These are phyloP conservation scores for human (Homo sapiens) DNA, from an alignment of 2,113 vertebrate species.

Conservation along the genomic window DNA sequence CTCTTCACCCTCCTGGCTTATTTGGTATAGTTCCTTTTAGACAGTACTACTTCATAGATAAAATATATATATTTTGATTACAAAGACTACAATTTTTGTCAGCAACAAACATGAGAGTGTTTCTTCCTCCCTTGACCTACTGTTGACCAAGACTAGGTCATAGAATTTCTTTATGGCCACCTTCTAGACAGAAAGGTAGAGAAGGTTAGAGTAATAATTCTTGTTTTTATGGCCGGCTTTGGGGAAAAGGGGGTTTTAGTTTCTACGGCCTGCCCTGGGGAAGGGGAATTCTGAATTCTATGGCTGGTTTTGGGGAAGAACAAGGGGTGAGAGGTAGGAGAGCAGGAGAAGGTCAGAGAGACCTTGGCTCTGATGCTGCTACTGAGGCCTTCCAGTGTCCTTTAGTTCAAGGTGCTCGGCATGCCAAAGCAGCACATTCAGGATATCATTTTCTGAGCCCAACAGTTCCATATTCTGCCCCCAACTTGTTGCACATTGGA, in stretches of 20 bases:
- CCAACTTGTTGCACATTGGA: background rate
- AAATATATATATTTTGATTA: background rate
- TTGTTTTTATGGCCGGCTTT: background rate
- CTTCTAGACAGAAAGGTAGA: background rate
- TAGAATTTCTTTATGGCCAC: background rate
- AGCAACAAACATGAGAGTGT: background rate
- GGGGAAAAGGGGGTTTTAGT: background rate
- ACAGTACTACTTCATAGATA: background rate
- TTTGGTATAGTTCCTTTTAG: background rate
- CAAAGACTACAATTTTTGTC: background rate
- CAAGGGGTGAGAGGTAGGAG: background rate
- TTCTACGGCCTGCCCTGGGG: background rate
- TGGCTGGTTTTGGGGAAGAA: background rate
- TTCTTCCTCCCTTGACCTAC: background rate
- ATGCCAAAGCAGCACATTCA: background rate
- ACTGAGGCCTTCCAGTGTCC: background rate
- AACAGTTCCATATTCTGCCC: background rate
- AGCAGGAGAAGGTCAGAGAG: background rate
- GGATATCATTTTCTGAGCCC: background rate
- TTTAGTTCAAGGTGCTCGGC: background rate
- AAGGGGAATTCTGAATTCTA: background rate
- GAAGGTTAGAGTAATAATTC: background rate
- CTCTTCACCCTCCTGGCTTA: background rate
- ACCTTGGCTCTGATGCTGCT: background rate
- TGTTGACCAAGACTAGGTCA: background rate